Evolutionary conservation across 30 jellyfish, hydroid and myxozoan species (phyloP), one percentile per base, ranked within the genome.

Genomic region (Aurelia sp.): DNA sequence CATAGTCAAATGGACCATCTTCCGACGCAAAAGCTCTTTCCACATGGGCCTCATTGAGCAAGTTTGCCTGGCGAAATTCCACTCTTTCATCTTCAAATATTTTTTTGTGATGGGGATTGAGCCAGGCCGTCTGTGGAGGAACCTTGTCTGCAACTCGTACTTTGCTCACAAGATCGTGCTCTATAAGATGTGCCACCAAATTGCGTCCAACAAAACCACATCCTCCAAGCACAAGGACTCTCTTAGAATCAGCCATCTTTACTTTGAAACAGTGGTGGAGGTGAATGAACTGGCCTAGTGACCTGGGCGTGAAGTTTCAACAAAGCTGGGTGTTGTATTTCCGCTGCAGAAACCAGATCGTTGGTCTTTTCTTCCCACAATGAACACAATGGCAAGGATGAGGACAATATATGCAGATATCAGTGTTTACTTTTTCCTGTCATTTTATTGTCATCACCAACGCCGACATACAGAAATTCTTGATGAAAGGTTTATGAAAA

Each of bases 41-140:
- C 47, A 95, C 90, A 76, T 95, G 97, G 1, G 93, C 82, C n/a
- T 96, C 96, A 64, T 90, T 91, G 64, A 90, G 95, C 65, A 96
- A 80, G 77, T 96, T 91, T 9, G 97, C 97, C 80, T 96, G 99
- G 19, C 87, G 85, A 80, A 86, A 90, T 67, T 90, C 96, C 19
- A 96, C 99, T 67, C 81, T 78, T 18, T 73, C 76, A 74, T 90
- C 92, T 21, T 78, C 97, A 73, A 90, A 96, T n/a, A 76, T 74
- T 24, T 76, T 63, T 88, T 96, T 96, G 53, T 96, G 99, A 48
- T 86, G 78, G 52, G 80, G 97, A 51, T 90, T 96, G 66, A 96
- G 69, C 99, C 99, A 96, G 30, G 98, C 89, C 31, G 96, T 82
- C 40, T 96, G 97, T 8, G 99, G 99, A 31, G 97, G 98, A 35